phyloP scores from a whole-genome alignment of 2,888 invertebrate genomes.

The Gandaritis pyraliata region DNA sequence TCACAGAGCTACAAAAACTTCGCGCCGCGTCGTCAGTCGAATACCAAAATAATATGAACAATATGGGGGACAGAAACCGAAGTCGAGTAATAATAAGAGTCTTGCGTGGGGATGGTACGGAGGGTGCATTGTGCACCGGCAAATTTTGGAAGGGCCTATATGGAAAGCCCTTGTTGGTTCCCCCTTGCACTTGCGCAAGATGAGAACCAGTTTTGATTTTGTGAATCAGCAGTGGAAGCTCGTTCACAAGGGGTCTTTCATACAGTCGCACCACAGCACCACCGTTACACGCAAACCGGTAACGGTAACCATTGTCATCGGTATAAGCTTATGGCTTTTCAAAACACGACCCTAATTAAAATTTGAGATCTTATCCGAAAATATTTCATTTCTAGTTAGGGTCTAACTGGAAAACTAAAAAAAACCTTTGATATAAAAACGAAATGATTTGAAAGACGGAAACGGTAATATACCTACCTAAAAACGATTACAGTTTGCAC shows the following conservation, averaged over 20 bases:
- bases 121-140: slow-evolving; percentile 84
- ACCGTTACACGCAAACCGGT: slow-evolving; percentile 55
- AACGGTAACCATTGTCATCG: slow-evolving; percentile 49
- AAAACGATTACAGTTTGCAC: no score
- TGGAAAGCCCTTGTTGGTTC: slow-evolving; percentile 77
- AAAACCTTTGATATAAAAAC: no score
- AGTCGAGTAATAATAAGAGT: slow-evolving; percentile 82
- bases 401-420: neutral
- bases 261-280: slow-evolving; percentile 48
- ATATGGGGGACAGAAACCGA: slow-evolving; percentile 81
- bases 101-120: slow-evolving; percentile 82
- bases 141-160: slow-evolving; percentile 82
- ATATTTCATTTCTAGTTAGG: slow-evolving; percentile 5
- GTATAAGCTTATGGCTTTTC: slow-evolving; percentile 16
- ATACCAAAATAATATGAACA: slow-evolving; percentile 81
- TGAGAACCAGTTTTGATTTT: slow-evolving; percentile 83
- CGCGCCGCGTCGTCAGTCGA: slow-evolving; percentile 76
- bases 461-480: no score
- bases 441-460: no score
- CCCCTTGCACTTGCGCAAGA: slow-evolving; percentile 83
- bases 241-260: slow-evolving; percentile 68
- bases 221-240: slow-evolving; percentile 68
- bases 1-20: slow-evolving; percentile 57
- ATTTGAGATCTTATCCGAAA: slow-evolving; percentile 46
- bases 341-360: slow-evolving; percentile 38